Conservation (phyloP, 2,113 vertebrate genomes). For the Gymnorhina tibicen region DNA sequence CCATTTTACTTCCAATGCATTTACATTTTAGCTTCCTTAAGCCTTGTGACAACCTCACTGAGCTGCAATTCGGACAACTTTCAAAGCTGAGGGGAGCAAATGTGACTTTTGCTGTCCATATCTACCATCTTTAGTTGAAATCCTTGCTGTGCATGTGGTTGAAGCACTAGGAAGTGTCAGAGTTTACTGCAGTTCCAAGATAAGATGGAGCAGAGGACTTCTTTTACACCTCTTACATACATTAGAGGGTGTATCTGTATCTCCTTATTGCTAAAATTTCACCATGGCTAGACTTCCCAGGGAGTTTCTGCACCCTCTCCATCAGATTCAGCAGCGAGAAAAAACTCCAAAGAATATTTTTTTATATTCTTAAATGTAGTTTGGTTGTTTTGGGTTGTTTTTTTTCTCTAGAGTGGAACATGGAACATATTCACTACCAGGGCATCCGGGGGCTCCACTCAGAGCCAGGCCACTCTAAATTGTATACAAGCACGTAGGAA, state of each 20-base stretch:
- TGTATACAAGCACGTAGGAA: not conserved
- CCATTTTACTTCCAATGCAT: not conserved
- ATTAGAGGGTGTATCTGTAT: not conserved
- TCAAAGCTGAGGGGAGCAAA: not conserved
- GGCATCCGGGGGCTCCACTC: not conserved
- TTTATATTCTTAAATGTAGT: not conserved
- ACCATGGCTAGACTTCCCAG: not conserved
- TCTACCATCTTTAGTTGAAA: not conserved
- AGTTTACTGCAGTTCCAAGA: not conserved
- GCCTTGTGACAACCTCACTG: not conserved
- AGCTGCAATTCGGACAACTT: fast-evolving
- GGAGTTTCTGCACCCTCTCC: not conserved
- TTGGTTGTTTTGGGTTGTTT: not conserved
- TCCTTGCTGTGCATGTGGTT: not conserved
- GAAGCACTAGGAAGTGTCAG: not conserved
- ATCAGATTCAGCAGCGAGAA: not conserved
- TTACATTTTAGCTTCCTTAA: not conserved
- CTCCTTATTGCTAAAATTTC: not conserved
- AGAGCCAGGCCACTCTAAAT: not conserved
- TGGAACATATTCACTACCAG: not conserved
- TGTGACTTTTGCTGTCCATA: fast-evolving
- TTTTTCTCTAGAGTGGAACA: not conserved
- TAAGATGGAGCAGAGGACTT: not conserved
- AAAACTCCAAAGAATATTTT: not conserved
- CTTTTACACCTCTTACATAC: not conserved